Evolutionary conservation across 2,797 vertebrate genomes (phyloP), one percentile per base, ranked within the genome.

Genomic region (Myiothlypis coronata): DNA sequence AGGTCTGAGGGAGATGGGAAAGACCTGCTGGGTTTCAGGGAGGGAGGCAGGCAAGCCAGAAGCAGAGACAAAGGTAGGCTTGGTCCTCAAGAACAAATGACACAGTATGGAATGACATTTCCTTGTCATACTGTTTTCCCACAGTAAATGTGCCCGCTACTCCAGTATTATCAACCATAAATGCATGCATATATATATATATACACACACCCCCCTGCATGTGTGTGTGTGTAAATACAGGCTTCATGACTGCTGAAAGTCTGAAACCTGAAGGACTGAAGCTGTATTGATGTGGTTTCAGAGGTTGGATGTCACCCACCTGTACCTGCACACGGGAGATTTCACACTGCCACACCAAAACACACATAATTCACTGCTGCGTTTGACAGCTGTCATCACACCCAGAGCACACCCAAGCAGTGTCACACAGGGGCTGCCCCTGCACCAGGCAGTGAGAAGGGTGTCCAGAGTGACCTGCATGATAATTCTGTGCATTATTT

Each of bases 181-280:
- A 77, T 43, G 12, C 11, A 23, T 15, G 8, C 1, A 1, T 27
- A 3, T 3, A 6, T 52, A 14, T 30, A 35, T 8, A 37, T 4
- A 26, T 0, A 18, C 0, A 9, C 1, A 10, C 2, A 9, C 0
- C 2, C 35, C 6, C 27, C 2, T 3, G 7, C 7, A 5, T 2
- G 4, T 9, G 5, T 13, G 6, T 27, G 15, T 55, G 20, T 56
- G 10, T 69, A 52, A 92, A 63, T n/a, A 41, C 12, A 69, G 49
- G 13, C 32, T 64, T 76, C 11, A 4, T 21, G 53, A 14, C 59
- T 76, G 39, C 57, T 65, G 30, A 13, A 55, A 83, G 27, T 7
- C 53, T 57, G 56, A 88, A 55, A 68, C 37, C 23, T 35, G n/a
- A 50, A 61, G 53, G 46, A 12, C 22, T 60, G 57, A 15, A 20